Evolutionary conservation across 2,797 vertebrate genomes (phyloP), one percentile per base, ranked within the genome.

Genomic region (Percopsis omiscomaycus): DNA sequence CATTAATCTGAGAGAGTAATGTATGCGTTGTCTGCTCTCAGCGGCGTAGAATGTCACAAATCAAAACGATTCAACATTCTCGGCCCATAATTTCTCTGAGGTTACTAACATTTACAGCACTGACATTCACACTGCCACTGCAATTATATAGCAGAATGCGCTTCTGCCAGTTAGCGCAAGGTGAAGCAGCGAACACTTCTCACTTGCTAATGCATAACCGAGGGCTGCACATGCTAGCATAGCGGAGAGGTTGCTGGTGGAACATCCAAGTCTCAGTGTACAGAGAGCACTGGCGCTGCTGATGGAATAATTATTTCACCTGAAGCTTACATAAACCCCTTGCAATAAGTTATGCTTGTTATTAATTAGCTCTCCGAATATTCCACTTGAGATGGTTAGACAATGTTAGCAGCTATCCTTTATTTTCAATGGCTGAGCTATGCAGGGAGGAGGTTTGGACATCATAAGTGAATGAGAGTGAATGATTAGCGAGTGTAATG

Each of bases 401-500:
- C 83, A 75, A 16, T 14, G 81, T 77, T 80, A 58, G 77, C 78
- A 69, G 82, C 77, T 55, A 9, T 74, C 73, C 51, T 10, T 80
- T 75, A 30, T 51, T 68, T 71, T 57, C 77, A 88, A 83, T 88
- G 71, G 78, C 64, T 89, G 85, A 86, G 77, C 86, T 74, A 52
- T 29, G 68, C 45, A 1, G 56, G 6, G 61, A 9, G 54, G 64
- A 66, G 69, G 68, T 58, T 73, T 55, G 70, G 80, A 83, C 74
- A 82, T 76, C 63, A 74, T 69, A 71, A 77, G 75, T 84, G 77
- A 79, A 77, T 67, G 64, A 49, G 72, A 79, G 82, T 79, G 59
- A 87, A 89, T 88, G 77, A 88, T 89, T 88, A 75, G 80, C 83
- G 62, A 62, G 80, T 78, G 68, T 81, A 75, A 85, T 84, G 75